phyloP scores from a whole-genome alignment of 2,888 invertebrate species.

The Drosophila meridionalis region DNA sequence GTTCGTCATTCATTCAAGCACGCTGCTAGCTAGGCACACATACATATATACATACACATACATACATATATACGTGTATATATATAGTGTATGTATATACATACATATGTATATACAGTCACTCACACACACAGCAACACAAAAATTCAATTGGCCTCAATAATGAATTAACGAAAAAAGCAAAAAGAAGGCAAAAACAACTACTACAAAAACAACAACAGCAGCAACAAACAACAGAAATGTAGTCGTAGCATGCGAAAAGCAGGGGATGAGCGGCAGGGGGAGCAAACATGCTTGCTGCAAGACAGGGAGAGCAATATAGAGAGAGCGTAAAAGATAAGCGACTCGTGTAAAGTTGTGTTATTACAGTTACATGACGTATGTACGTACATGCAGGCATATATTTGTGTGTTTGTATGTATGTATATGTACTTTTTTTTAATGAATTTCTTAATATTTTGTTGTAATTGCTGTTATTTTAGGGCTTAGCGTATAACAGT shows the following conservation, averaged over 20 bases:
- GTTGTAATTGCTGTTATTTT: slow-evolving; percentile 29
- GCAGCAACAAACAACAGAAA: slow-evolving; percentile 30
- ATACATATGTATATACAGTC: slow-evolving; percentile 10
- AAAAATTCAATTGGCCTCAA: slow-evolving; percentile 78
- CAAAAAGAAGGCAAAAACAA: slow-evolving; percentile 62
- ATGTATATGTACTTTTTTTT: not conserved
- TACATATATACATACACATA: slow-evolving; percentile 12
- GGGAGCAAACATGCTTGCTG: slow-evolving; percentile 28
- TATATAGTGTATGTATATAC: not conserved
- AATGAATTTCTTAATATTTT: slow-evolving; percentile 54
- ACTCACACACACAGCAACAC: slow-evolving; percentile 35
- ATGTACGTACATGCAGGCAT: not conserved
- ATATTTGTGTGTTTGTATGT: not conserved
- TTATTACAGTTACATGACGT: slow-evolving; percentile 47
- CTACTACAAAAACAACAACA: slow-evolving; percentile 26
- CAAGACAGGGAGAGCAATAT: slow-evolving; percentile 20
- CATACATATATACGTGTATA: not conserved
- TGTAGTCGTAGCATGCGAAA: slow-evolving; percentile 70
- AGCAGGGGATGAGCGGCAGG: slow-evolving; percentile 28
- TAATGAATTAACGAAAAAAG: slow-evolving; percentile 76
- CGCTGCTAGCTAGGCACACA: slow-evolving; percentile 67
- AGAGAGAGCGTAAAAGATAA: slow-evolving; percentile 40
- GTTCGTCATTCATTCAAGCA: slow-evolving; percentile 77
- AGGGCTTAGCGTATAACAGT: slow-evolving; percentile 28
- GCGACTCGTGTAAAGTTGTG: slow-evolving; percentile 54